Evolutionary conservation across 2,888 invertebrate species (phyloP), one percentile per base, ranked within the genome.

Genomic region (Myathropa florea): DNA sequence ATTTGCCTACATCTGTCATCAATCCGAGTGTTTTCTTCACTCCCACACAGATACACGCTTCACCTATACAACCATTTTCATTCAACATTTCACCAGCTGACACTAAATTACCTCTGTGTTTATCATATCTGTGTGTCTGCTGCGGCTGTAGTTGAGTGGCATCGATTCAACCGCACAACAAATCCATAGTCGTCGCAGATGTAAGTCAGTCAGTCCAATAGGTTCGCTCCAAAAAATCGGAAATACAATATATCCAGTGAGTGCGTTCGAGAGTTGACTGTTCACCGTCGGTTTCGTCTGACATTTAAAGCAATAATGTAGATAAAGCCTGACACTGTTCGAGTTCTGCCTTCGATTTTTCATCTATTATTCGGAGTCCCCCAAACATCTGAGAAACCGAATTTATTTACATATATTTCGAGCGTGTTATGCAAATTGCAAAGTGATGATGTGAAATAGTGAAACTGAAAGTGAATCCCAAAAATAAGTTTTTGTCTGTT

Each of bases 401-500:
- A 30, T 28, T 33, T 53, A 61, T 81, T 82, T 57, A 23, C 77
- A 82, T 70, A 71, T 60, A 72, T 72, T 59, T 28, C 76, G 70
- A 75, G 55, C 65, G 57, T 30, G 75, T 86, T 82, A 85, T 85
- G 77, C 85, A 82, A 78, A 85, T 85, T 14, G 23, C 39, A 10
- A 24, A 23, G 57, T 57, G 68, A 65, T 72, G 63, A 75, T 71
- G 78, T 78, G 73, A 75, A 78, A 30, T 46, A 82, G 75, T 86
- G 86, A 86, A 86, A 86, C 78, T 71, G 78, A 86, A 86, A 83
- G 86, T 86, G 53, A 71, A 63, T 73, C 46, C 39, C 71, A 26
- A 24, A 28, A 65, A 72, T 33, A 67, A 67, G 23, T 39, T 6
- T 26, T 65, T 28, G 36, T 33, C 63, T 63, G n/a, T n/a, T n/a